These are phyloP conservation scores for Sebastes nivosus DNA, from an alignment of 2,797 vertebrate genomes.

Conservation along the genomic window DNA sequence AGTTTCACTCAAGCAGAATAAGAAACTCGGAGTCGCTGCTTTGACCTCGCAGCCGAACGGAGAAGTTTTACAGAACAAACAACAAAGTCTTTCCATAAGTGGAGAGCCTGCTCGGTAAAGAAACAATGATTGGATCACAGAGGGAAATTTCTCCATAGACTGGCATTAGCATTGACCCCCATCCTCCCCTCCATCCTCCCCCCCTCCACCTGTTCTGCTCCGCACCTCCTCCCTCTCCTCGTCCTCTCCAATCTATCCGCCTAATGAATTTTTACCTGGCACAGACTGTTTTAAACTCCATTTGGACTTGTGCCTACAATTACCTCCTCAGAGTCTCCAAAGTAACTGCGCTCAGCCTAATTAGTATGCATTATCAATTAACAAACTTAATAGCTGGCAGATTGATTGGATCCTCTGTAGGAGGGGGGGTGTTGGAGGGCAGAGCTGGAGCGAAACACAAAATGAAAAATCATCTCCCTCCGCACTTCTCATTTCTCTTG, in stretches of 20 bases:
- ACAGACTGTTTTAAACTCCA: conserved; percentile 99
- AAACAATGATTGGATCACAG: conserved; percentile 68
- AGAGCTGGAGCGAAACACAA: conserved; percentile 93
- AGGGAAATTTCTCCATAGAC: conserved; percentile 72
- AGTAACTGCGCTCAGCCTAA: conserved; percentile 97
- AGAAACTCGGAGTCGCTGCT: neutral
- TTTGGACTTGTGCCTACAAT: conserved; percentile 99
- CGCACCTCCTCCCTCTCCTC: conserved; percentile 64
- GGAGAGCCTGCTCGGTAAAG: conserved; percentile 17
- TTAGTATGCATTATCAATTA: conserved; percentile 99
- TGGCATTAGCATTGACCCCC: conserved; percentile 75
- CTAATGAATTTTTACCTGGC: conserved; percentile 98
- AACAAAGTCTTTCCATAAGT: conserved; percentile 46
- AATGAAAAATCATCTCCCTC: conserved; percentile 95
- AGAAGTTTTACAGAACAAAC: conserved; percentile 57
- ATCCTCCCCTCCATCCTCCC: conserved; percentile 14
- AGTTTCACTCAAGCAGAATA: conserved; percentile 1
- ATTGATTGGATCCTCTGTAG: conserved; percentile 99
- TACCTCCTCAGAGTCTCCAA: conserved; percentile 99
- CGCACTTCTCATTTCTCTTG: conserved; percentile 78
- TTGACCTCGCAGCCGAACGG: conserved; percentile 27
- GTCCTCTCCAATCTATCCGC: conserved; percentile 83
- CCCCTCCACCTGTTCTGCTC: conserved; percentile 67
- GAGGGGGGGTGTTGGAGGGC: conserved; percentile 67
- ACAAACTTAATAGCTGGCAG: conserved; percentile 99